Conservation (phyloP, 2,888 invertebrate species). For the Notodonta dromedarius region DNA sequence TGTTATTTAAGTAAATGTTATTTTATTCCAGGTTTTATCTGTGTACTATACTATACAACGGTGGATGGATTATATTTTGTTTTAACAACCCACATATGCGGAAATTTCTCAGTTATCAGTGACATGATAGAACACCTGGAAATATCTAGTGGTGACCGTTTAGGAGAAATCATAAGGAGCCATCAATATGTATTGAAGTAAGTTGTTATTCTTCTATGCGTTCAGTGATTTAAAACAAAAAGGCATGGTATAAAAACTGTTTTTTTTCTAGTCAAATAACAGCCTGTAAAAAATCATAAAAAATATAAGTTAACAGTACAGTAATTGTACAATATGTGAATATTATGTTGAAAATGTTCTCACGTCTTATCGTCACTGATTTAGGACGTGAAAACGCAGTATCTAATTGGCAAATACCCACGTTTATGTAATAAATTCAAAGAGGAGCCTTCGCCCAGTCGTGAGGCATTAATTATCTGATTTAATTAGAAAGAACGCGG, state of each 20-base stretch:
- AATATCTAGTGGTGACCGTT: constrained; percentile 26
- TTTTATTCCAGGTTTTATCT: constrained; percentile 59
- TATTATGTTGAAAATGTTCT: too few relatives aligned
- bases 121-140: constrained; percentile 51
- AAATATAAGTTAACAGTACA: too few relatives aligned
- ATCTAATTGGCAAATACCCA: background rate
- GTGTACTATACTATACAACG: constrained; percentile 60
- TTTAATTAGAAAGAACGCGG: constrained; percentile 18
- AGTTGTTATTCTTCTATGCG: constrained; percentile 25
- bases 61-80: constrained; percentile 65
- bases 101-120: constrained; percentile 59
- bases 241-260: too few relatives aligned
- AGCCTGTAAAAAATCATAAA: too few relatives aligned
- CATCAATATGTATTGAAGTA: constrained; percentile 71
- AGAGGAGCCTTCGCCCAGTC: constrained; percentile 7
- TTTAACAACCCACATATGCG: constrained; percentile 65
- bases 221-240: too few relatives aligned
- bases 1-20: too few relatives aligned
- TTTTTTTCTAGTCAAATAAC: too few relatives aligned
- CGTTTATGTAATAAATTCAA: background rate
- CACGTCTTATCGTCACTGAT: background rate
- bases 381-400: too few relatives aligned
- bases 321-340: too few relatives aligned
- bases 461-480: constrained; percentile 13
- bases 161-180: constrained; percentile 54